Evolutionary conservation across 2,113 vertebrate species (phyloP).

Genomic region (Hassar affinis): DNA sequence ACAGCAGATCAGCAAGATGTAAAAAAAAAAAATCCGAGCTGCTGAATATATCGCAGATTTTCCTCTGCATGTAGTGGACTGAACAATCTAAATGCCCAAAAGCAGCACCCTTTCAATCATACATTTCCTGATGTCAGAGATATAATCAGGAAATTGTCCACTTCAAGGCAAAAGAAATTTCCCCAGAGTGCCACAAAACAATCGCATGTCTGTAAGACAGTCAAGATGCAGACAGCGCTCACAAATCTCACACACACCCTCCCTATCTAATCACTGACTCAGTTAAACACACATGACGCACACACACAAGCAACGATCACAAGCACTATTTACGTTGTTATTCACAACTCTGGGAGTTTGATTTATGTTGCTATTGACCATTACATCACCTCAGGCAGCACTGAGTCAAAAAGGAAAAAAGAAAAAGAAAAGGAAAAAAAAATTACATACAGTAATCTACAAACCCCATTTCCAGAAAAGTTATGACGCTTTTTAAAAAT

Average conservation of each 20-base stretch:
- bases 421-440: neutral
- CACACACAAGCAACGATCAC: neutral
- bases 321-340: constrained; percentile 37
- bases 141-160: constrained; percentile 65
- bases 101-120: constrained; percentile 35
- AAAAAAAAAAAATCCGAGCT: neutral
- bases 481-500: too few species aligned
- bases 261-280: neutral
- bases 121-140: constrained; percentile 38
- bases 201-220: constrained; percentile 57
- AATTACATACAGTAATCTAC: neutral
- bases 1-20: neutral
- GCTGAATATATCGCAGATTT: neutral
- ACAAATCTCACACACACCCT: constrained; percentile 25
- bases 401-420: neutral
- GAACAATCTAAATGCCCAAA: constrained; percentile 10
- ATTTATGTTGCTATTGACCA: constrained; percentile 50
- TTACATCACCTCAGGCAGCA: constrained; percentile 27
- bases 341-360: constrained; percentile 57
- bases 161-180: constrained; percentile 67
- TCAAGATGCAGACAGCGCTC: constrained; percentile 20
- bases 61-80: neutral
- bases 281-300: neutral
- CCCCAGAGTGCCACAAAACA: constrained; percentile 72
- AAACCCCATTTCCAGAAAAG: too few species aligned